Conservation (phyloP, 2,888 invertebrate species). For the Galerucella pusilla region DNA sequence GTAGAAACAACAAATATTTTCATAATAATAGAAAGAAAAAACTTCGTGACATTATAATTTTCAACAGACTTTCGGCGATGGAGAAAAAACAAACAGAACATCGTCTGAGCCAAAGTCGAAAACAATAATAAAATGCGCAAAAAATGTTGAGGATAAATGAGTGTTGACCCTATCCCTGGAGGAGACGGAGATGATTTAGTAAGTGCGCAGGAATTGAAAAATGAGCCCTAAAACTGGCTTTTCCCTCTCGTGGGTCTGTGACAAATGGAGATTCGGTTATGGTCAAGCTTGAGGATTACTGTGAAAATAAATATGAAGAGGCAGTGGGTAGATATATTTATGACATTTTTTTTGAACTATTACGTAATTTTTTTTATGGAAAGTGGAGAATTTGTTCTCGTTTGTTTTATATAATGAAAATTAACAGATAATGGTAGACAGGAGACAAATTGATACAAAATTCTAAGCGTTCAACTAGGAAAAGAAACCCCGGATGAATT, state of each 20-base stretch:
- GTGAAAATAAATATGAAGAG: slow-evolving; percentile 28
- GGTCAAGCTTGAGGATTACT: slow-evolving; percentile 40
- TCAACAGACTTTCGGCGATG: slow-evolving; percentile 1
- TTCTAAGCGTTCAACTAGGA: too few relatives aligned
- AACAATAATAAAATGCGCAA: slow-evolving; percentile 48
- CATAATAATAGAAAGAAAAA: neutral
- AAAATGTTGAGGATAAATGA: slow-evolving; percentile 51
- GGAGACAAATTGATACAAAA: too few relatives aligned
- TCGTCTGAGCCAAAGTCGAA: slow-evolving; percentile 22
- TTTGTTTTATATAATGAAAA: too few relatives aligned
- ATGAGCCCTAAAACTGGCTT: slow-evolving; percentile 39
- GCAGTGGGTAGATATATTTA: neutral
- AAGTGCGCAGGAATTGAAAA: slow-evolving; percentile 48
- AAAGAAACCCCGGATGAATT: too few relatives aligned
- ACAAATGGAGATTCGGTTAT: slow-evolving; percentile 41
- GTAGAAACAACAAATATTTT: neutral
- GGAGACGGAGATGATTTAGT: slow-evolving; percentile 51
- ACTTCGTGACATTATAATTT: slow-evolving; percentile 15
- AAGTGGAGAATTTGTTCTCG: too few relatives aligned
- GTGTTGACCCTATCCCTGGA: slow-evolving; percentile 47
- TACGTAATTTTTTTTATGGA: too few relatives aligned
- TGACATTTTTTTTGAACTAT: neutral
- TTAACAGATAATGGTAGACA: too few relatives aligned
- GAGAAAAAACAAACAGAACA: slow-evolving; percentile 18
- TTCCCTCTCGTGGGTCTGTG: slow-evolving; percentile 37